Conservation (phyloP, 2,888 invertebrate species). For the Acronicta aceris region DNA sequence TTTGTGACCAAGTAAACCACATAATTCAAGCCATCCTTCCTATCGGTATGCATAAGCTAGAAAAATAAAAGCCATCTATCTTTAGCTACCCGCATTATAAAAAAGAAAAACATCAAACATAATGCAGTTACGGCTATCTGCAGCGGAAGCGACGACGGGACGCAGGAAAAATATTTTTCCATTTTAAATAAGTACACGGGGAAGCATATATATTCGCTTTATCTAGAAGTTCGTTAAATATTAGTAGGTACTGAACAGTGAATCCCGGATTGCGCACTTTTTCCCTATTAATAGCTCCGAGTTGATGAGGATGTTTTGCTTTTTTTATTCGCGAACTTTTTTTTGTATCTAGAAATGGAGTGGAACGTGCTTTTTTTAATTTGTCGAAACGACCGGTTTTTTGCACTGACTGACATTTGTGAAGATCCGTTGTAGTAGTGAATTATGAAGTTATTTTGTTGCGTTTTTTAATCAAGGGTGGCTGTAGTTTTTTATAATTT, state of each 20-base stretch:
- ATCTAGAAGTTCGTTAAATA: slow-evolving; percentile 86
- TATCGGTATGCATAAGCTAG: slow-evolving; percentile 48
- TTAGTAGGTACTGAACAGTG: slow-evolving; percentile 78
- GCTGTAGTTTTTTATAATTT: neutral
- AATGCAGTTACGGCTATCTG: slow-evolving; percentile 63
- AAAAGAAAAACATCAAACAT: slow-evolving; percentile 64
- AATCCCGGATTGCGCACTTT: slow-evolving; percentile 71
- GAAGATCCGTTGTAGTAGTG: slow-evolving; percentile 45
- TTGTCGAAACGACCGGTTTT: slow-evolving; percentile 57
- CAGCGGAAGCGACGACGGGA: slow-evolving; percentile 67
- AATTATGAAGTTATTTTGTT: slow-evolving; percentile 46
- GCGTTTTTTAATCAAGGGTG: slow-evolving; percentile 45
- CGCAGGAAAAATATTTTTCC: slow-evolving; percentile 86
- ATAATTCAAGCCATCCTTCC: slow-evolving; percentile 24
- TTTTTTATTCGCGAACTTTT: slow-evolving; percentile 64
- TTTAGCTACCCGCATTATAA: slow-evolving; percentile 59
- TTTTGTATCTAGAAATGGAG: slow-evolving; percentile 72
- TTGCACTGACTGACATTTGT: slow-evolving; percentile 46
- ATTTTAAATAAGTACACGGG: slow-evolving; percentile 82
- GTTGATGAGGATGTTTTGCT: slow-evolving; percentile 72
- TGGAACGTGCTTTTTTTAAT: slow-evolving; percentile 70
- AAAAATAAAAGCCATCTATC: slow-evolving; percentile 58
- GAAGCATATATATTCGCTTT: slow-evolving; percentile 85
- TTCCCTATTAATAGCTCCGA: slow-evolving; percentile 79
- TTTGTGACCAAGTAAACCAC: neutral